Conservation (phyloP, 2,797 vertebrate genomes). For the Sitta carolinensis region DNA sequence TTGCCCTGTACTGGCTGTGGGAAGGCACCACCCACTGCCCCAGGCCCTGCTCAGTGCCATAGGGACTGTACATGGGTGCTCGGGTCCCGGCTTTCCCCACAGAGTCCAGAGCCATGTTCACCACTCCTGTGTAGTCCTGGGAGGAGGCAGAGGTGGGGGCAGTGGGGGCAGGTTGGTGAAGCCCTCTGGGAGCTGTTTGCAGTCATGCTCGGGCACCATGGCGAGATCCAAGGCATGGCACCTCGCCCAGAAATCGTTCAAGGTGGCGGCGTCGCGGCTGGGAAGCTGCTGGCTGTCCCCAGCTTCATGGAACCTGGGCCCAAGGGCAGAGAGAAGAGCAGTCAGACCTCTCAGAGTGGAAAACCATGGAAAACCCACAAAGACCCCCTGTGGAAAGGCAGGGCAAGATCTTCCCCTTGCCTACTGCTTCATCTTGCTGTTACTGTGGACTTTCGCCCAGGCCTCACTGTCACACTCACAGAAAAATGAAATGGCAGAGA, state of each 20-base stretch:
- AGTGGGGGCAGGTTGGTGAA: constrained; percentile 33
- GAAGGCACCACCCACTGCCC: constrained; percentile 83
- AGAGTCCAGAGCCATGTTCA: constrained; percentile 79
- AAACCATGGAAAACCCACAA: neutral
- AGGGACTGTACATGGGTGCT: constrained; percentile 82
- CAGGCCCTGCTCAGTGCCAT: constrained; percentile 81
- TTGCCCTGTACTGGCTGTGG: constrained; percentile 78
- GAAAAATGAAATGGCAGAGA: neutral
- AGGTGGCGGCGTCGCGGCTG: neutral
- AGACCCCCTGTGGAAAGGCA: neutral
- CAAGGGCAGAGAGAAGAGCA: neutral
- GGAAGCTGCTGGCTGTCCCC: constrained; percentile 81
- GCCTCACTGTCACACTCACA: neutral
- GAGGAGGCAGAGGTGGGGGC: constrained; percentile 38
- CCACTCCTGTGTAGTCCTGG: constrained; percentile 83
- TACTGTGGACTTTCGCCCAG: neutral
- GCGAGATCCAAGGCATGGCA: constrained; percentile 79
- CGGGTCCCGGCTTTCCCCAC: constrained; percentile 77
- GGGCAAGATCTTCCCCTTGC: neutral
- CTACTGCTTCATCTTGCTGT: neutral
- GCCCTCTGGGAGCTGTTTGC: constrained; percentile 73
- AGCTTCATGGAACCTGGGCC: constrained; percentile 79
- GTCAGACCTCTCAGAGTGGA: neutral
- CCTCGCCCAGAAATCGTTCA: constrained; percentile 48
- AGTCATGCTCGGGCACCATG: constrained; percentile 76